Percentiles rank a stretch among this genome's conserved stretches.
Evolutionary conservation across 1,140 invertebrate species (phyloP).

Genomic region (Cephus cinctus): DNA sequence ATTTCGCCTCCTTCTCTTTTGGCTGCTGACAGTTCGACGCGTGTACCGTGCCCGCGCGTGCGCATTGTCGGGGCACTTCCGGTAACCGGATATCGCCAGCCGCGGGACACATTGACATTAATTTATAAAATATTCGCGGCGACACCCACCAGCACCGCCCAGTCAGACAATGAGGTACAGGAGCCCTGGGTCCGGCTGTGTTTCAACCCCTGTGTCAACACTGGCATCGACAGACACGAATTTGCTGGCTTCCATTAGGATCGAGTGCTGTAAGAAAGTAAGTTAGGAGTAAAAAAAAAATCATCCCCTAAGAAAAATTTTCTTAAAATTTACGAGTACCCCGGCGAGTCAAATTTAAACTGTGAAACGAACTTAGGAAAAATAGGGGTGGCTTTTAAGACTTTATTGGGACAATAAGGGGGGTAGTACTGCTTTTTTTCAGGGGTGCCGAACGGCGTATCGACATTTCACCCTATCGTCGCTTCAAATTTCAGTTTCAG

Average conservation of each 20-base stretch:
- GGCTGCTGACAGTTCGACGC: constrained; percentile 17
- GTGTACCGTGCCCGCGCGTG: constrained; percentile 24
- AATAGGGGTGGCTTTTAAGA: neutral
- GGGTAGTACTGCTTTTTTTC: too few species aligned
- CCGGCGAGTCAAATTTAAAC: too few species aligned
- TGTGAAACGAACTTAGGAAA: neutral
- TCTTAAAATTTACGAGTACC: too few species aligned
- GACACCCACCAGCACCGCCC: constrained; percentile 31
- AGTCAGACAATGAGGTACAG: too few species aligned
- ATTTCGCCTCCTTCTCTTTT: constrained; percentile 4
- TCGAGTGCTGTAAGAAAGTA: too few species aligned
- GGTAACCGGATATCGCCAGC: constrained; percentile 45
- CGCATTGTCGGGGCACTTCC: constrained; percentile 41
- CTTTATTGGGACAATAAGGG: neutral
- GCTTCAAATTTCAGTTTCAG: constrained; percentile 33
- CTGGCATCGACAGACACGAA: too few species aligned
- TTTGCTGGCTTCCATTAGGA: too few species aligned
- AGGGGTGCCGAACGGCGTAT: constrained; percentile 25
- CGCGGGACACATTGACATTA: constrained; percentile 45
- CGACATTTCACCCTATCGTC: constrained; percentile 37
- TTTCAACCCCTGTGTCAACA: too few species aligned
- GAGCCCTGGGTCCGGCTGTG: too few species aligned
- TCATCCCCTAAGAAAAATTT: too few species aligned
- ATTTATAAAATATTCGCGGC: constrained; percentile 50
- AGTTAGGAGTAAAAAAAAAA: too few species aligned